Evolutionary conservation across 2,113 vertebrate genomes (phyloP).

Genomic region (Alosa alosa): DNA sequence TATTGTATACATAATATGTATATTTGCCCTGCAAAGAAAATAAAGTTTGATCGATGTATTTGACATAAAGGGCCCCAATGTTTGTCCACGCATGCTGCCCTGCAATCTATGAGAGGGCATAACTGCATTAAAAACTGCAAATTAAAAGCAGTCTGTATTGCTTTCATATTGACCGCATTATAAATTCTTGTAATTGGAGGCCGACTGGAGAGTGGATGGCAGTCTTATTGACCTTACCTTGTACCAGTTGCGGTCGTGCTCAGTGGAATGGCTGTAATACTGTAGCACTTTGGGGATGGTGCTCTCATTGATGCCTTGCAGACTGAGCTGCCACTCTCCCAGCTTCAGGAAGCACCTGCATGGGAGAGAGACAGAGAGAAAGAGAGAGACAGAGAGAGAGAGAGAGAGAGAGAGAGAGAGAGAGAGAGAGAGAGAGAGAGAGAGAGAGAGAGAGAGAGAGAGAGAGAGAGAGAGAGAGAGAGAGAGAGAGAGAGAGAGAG

Average conservation of each 20-base stretch:
- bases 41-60: too few species aligned
- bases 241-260: conserved; percentile 98
- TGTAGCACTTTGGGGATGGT: conserved; percentile 97
- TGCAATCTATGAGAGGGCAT: not conserved
- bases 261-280: conserved; percentile 94
- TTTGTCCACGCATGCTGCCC: not conserved
- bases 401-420: not conserved
- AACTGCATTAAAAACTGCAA: not conserved
- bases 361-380: not conserved
- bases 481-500: too few species aligned
- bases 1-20: too few species aligned
- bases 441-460: not conserved
- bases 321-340: conserved; percentile 96
- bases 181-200: not conserved
- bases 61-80: too few species aligned
- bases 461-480: too few species aligned
- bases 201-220: not conserved
- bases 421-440: not conserved
- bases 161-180: not conserved
- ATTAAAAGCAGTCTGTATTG: not conserved
- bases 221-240: conserved; percentile 75
- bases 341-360: conserved; percentile 94
- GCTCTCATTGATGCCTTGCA: conserved; percentile 97
- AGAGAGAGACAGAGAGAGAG: not conserved
- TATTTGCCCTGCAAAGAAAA: too few species aligned